Base-by-base conservation (phyloP, 2,113 vertebrate genomes). In the Coptodon bakossiorum region DNA sequence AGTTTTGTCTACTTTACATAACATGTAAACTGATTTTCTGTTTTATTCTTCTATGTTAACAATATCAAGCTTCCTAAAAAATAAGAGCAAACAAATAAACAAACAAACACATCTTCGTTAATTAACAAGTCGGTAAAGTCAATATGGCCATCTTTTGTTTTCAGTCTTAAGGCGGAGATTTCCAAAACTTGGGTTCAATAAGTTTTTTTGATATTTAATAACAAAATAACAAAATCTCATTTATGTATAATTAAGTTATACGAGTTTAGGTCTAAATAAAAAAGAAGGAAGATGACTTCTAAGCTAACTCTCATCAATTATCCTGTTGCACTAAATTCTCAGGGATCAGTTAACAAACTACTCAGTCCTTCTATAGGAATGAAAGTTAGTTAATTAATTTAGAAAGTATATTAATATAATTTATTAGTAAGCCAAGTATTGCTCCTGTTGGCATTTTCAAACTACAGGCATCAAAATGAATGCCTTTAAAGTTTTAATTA, bases 401-500 rank as follows among this genome's bases (percentile, higher is more conserved):
- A 81, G 85, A 68, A 57, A 14, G 24, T 43, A 22, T 86, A 80
- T 79, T 81, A 40, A 34, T 10, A 52, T 90, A 29, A 85, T 88
- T 86, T 50, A 89, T 91, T 82, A 78, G 54, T 40, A 59, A 83
- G 57, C 13, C 71, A 88, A 59, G 84, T 76, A 56, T 81, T 82
- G 6, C 59, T 84, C 34, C 24, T 82, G 56, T 76, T 92, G 93
- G 89, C 89, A 91, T 93, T 93, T 92, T 82, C 59, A 71, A 19
- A 83, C 80, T 29, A 56, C 85, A 89, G 56, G 84, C 88, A 83
- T 92, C 54, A 34, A 22, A 91, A 92, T 48, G 45, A 66, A 91
- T 91, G 90, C 38, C 48, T 89, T 88, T 86, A 40, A 82, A 78
- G 52, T 88, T 91, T 93, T 92, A 92, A 91, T 92, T 88, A 91